Evolutionary conservation across 64 coral and sea anemone genomes (phyloP).

Genomic region (Platygyra sinensis): DNA sequence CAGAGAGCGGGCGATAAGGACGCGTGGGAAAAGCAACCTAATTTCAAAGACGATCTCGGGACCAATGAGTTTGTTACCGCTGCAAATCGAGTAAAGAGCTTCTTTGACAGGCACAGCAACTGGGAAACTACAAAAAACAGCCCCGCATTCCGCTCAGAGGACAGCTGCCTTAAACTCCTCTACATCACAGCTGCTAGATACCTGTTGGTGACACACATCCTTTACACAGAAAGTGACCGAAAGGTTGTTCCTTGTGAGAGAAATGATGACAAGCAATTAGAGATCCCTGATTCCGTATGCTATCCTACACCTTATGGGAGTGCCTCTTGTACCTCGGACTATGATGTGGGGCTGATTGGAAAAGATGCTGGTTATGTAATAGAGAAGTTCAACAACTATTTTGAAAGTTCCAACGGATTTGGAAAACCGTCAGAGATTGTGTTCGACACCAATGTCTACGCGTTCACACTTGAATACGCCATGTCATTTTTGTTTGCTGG

Average conservation of each 20-base stretch:
- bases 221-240: constrained; percentile 20
- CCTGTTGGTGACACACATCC: constrained; percentile 39
- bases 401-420: constrained; percentile 30
- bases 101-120: constrained; percentile 44
- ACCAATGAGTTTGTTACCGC: background rate
- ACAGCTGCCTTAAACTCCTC: constrained; percentile 8
- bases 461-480: constrained; percentile 50
- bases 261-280: background rate
- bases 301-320: constrained; percentile 40
- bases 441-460: constrained; percentile 70
- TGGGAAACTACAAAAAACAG: constrained; percentile 33
- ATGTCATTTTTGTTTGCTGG: constrained; percentile 33
- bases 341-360: constrained; percentile 23
- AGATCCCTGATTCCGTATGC: constrained; percentile 20
- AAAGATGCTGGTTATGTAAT: constrained; percentile 19
- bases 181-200: constrained; percentile 55
- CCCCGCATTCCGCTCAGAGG: background rate
- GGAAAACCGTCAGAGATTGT: constrained; percentile 63
- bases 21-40: constrained; percentile 1
- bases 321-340: constrained; percentile 44
- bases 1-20: background rate
- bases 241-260: constrained; percentile 43
- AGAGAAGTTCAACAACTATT: constrained; percentile 48
- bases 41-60: constrained; percentile 27
- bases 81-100: constrained; percentile 23